Evolutionary conservation across 2,888 invertebrate genomes (phyloP), one percentile per base, ranked within the genome.

Genomic region (Flexamia atlantica): DNA sequence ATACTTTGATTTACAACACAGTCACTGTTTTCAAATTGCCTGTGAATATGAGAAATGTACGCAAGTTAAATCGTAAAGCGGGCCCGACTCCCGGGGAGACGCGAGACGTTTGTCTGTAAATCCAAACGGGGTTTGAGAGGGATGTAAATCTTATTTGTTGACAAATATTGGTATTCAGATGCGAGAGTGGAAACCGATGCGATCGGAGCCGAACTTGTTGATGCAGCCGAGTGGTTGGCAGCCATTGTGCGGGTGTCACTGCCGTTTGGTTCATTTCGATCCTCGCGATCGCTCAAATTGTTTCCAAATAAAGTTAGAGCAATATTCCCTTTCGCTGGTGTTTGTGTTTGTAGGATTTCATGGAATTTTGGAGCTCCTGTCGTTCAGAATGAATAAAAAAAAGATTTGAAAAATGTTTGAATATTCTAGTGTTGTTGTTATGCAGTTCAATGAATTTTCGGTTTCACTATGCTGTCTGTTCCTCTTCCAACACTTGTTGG

Each of bases 81-180:
- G 57, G 20, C 3, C 30, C 28, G 2, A 25, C 1, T 20, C 3
- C 30, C 28, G 2, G 12, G 3, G 57, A 25, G 28, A 28, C 53
- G 23, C 10, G 17, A 17, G 64, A 64, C 64, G 7, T 46, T 53
- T 72, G 72, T 72, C 25, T 72, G 23, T 40, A 72, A 72, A 72
- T 72, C 72, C 36, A 30, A 72, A 40, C 23, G 7, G 72, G n/a
- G 72, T 40, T 72, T 20, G 36, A 36, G 68, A 36, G 36, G 36
- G 30, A 32, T 30, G 30, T 72, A 36, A 72, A 72, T 72, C 72
- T 72, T 42, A 72, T 72, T 72, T 72, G 72, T 42, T 72, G 40
- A 40, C 72, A 72, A 72, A 72, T 72, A 72, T 72, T 72, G 72
- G 72, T 40, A 72, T 42, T 72, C 40, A 40, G 40, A 72, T 5